Percentiles rank a stretch among this genome's conserved stretches.
phyloP scores from a whole-genome alignment of 1,140 invertebrate genomes.

The Drusus annulatus region DNA sequence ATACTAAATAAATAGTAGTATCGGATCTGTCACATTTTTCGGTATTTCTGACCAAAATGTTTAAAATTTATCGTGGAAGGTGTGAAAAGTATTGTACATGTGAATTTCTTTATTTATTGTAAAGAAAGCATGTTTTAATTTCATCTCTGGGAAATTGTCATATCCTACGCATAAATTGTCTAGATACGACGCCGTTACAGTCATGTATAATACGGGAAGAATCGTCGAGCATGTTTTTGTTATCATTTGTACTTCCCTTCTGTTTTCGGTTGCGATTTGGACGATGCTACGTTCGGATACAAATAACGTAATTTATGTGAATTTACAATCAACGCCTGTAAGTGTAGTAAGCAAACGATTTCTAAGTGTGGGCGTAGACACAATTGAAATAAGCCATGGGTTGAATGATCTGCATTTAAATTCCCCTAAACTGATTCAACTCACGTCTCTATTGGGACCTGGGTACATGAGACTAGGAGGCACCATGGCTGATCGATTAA shows the following conservation, averaged over 20 bases:
- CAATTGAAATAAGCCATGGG: constrained; percentile 64
- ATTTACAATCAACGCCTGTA: constrained; percentile 33
- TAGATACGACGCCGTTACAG: neutral
- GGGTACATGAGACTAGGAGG: constrained; percentile 78
- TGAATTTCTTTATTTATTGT: no score
- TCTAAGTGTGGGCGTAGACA: constrained; percentile 68
- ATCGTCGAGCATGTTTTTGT: constrained; percentile 1
- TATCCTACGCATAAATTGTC: no score
- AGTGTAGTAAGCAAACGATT: constrained; percentile 63
- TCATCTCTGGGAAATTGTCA: no score
- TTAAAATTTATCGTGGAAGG: no score
- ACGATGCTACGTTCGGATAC: neutral
- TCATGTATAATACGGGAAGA: constrained; percentile 25
- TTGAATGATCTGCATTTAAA: constrained; percentile 64
- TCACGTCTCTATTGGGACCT: constrained; percentile 73
- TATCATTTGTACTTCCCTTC: constrained; percentile 4
- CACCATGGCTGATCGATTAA: constrained; percentile 77
- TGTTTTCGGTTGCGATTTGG: constrained; percentile 8
- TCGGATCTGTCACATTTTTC: no score
- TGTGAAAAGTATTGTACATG: no score
- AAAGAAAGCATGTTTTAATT: no score
- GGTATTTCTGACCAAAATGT: no score
- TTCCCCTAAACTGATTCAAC: constrained; percentile 67
- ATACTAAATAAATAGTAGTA: no score
- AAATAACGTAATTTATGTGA: constrained; percentile 14